Evolutionary conservation across 37 sponge, comb jelly and placozoan genomes (phyloP), one percentile per base, ranked within the genome.

Genomic region (Ianthella basta): DNA sequence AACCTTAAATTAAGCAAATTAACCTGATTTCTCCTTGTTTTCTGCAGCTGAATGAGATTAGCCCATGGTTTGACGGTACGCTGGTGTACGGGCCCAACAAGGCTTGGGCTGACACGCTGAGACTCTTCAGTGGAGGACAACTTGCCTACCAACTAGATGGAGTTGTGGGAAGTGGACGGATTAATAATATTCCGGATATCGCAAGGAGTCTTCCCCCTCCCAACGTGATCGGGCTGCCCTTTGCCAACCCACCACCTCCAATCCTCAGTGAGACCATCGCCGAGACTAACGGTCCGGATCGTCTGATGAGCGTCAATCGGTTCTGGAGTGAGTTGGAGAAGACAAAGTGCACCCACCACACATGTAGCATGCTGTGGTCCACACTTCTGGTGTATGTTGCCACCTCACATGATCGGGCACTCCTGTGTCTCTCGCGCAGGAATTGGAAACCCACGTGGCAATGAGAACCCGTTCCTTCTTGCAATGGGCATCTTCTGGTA

Each of bases 371-470:
- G n/a, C n/a, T n/a, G n/a, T n/a, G n/a, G n/a, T n/a, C n/a, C n/a
- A n/a, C n/a, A n/a, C n/a, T n/a, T n/a, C n/a, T n/a, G n/a, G n/a
- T n/a, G n/a, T n/a, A n/a, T n/a, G n/a, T n/a, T n/a, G n/a, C n/a
- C n/a, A n/a, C n/a, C n/a, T n/a, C n/a, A n/a, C n/a, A n/a, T n/a
- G n/a, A n/a, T n/a, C n/a, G n/a, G n/a, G n/a, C n/a, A n/a, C n/a
- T n/a, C n/a, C n/a, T n/a, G n/a, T n/a, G n/a, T n/a, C n/a, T n/a
- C n/a, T n/a, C n/a, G n/a, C n/a, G n/a, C n/a, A 97, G 98, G 83
- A 15, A 87, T 98, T 82, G 98, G 98, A 13, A 96, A 98, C 80
- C 94, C 96, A 39, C 89, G 98, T 74, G 96, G 98, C 57, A 91
- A 96, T 82, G 96, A 95, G 87, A 95, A 98, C 73, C 93, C 98